These are phyloP conservation scores for Hemicrepidius hirtus DNA, from an alignment of 2,888 invertebrate species.

Conservation along the genomic window DNA sequence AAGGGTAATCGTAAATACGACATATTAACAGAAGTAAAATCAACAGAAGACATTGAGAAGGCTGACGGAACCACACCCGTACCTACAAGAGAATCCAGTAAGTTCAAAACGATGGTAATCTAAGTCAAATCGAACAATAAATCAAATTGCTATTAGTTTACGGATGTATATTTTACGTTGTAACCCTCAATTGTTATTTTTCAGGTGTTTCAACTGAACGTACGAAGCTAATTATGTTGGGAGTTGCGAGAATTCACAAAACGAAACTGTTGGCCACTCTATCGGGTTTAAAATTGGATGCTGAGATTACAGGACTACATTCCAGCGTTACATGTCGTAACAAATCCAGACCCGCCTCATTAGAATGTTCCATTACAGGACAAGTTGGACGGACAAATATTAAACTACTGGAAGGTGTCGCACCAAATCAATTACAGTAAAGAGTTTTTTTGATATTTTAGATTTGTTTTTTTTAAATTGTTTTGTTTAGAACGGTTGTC, in stretches of 20 bases:
- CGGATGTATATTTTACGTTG: too few species aligned
- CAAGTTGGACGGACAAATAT: conserved; percentile 95
- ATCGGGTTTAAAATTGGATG: conserved; percentile 95
- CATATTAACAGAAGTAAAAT: conserved; percentile 74
- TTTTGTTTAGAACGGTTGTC: conserved; percentile 88
- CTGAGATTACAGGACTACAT: conserved; percentile 93
- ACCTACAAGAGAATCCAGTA: conserved; percentile 60
- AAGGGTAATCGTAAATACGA: conserved; percentile 78
- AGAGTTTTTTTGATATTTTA: conserved; percentile 59
- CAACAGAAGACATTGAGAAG: conserved; percentile 76
- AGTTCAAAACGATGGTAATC: too few species aligned
- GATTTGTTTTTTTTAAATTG: background rate
- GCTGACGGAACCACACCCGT: conserved; percentile 69
- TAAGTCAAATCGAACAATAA: too few species aligned
- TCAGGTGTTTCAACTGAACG: conserved; percentile 76
- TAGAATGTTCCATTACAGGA: conserved; percentile 89
- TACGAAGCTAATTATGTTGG: conserved; percentile 88
- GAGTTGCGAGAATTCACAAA: conserved; percentile 89
- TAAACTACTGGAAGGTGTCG: conserved; percentile 91
- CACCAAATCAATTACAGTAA: conserved; percentile 89
- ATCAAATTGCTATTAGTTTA: too few species aligned
- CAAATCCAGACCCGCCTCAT: conserved; percentile 80
- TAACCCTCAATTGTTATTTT: conserved; percentile 53
- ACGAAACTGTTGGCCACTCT: conserved; percentile 91
- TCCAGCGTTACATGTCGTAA: conserved; percentile 95